Evolutionary conservation across 2,113 vertebrate species (phyloP).

Genomic region (Cheirogaleus medius): DNA sequence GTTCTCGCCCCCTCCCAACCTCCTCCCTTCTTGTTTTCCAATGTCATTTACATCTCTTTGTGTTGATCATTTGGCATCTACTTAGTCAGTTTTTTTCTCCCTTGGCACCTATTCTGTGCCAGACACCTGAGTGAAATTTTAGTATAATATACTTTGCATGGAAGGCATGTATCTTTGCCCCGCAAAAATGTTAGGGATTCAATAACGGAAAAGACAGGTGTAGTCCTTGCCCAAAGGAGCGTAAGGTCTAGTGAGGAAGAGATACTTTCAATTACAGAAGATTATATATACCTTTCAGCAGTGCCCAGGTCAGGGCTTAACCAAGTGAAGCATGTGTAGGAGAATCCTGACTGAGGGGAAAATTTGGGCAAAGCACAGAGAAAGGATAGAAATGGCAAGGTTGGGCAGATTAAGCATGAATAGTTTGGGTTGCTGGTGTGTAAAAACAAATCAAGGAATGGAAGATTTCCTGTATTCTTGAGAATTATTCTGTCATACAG

Average conservation of each 20-base stretch:
- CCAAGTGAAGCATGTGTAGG: background rate
- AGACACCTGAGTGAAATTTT: background rate
- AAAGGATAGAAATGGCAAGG: too few relatives aligned
- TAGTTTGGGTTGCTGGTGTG: background rate
- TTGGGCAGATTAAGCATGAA: fast-evolving
- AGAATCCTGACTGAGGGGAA: fast-evolving
- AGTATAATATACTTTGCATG: background rate
- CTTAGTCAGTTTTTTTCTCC: background rate
- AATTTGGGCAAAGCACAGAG: background rate
- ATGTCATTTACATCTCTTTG: too few relatives aligned
- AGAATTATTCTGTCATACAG: background rate
- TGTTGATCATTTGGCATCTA: too few relatives aligned
- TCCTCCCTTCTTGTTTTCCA: too few relatives aligned
- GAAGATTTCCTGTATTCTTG: background rate
- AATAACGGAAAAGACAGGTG: background rate
- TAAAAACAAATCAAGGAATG: background rate
- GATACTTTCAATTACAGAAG: background rate
- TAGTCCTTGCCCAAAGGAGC: background rate
- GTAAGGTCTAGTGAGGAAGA: background rate
- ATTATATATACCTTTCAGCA: fast-evolving
- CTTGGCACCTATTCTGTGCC: background rate
- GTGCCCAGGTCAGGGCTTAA: background rate
- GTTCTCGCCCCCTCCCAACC: too few relatives aligned
- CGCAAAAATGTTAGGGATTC: background rate
- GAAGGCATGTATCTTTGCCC: background rate